Percentiles rank a stretch among this genome's conserved stretches.
These are phyloP conservation scores for Tenthredo mesomela DNA, from an alignment of 2,888 invertebrate genomes.

Conservation along the genomic window DNA sequence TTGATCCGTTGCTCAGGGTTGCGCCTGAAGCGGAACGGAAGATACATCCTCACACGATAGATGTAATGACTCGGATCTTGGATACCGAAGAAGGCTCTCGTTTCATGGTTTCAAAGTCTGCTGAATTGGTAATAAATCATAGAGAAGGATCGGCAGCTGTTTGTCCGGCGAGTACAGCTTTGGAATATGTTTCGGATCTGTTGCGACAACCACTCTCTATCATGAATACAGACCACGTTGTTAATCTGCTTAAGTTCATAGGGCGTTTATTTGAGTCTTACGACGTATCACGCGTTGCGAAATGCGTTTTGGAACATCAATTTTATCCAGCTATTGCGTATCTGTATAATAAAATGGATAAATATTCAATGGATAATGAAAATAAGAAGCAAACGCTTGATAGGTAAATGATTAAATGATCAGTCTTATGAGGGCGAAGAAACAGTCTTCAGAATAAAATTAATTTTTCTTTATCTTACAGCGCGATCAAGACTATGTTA, in stretches of 20 bases:
- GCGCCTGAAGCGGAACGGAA: slow-evolving; percentile 62
- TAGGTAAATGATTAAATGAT: slow-evolving; percentile 64
- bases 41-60: slow-evolving; percentile 71
- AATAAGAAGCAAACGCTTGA: slow-evolving; percentile 71
- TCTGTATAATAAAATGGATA: slow-evolving; percentile 72
- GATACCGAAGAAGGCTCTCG: slow-evolving; percentile 68
- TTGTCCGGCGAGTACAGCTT: slow-evolving; percentile 66
- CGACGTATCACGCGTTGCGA: slow-evolving; percentile 66
- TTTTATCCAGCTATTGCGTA: slow-evolving; percentile 71
- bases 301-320: slow-evolving; percentile 62
- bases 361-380: slow-evolving; percentile 73
- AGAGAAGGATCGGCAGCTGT: slow-evolving; percentile 58
- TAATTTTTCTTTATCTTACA: slow-evolving; percentile 58
- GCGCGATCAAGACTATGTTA: slow-evolving; percentile 70
- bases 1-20: slow-evolving; percentile 67
- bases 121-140: slow-evolving; percentile 60
- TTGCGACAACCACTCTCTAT: slow-evolving; percentile 73
- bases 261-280: slow-evolving; percentile 68
- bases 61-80: slow-evolving; percentile 69
- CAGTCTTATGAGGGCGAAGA: neutral
- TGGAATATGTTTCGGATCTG: slow-evolving; percentile 67
- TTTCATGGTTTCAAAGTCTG: slow-evolving; percentile 68
- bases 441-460: neutral
- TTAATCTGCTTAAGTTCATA: slow-evolving; percentile 67
- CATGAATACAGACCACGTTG: slow-evolving; percentile 71